Conservation (phyloP, 2,113 vertebrate genomes). For the Chloroceryle aenea region DNA sequence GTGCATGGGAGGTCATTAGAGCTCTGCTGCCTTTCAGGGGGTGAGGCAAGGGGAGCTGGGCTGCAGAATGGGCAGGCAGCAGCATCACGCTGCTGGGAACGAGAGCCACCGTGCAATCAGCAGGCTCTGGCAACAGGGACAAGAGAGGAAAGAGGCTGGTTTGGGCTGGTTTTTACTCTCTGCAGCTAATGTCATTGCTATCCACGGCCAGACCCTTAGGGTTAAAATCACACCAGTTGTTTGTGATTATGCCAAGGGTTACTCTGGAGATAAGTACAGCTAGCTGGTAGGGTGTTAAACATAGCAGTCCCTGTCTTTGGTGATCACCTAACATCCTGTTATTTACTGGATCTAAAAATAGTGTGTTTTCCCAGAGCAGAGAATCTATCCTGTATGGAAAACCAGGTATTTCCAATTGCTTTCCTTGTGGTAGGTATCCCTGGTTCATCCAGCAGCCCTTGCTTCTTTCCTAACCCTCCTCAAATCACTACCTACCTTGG, state of each 20-base stretch:
- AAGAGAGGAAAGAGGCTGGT: not conserved
- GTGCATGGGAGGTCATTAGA: constrained; percentile 30
- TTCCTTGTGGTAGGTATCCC: not conserved
- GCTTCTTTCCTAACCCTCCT: not conserved
- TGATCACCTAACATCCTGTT: not conserved
- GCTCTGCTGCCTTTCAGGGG: not conserved
- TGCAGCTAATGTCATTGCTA: not conserved
- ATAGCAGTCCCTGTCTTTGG: not conserved
- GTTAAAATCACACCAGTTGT: not conserved
- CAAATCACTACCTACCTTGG: not conserved
- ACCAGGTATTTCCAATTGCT: not conserved
- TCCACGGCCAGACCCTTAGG: not conserved
- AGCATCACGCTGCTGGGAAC: not conserved
- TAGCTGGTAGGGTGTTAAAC: not conserved
- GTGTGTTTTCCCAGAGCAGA: not conserved
- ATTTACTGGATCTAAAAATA: not conserved
- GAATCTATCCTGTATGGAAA: not conserved
- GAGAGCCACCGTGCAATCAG: not conserved
- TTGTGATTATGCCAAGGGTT: not conserved
- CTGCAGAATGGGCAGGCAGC: not conserved
- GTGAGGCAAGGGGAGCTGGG: not conserved
- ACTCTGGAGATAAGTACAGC: not conserved
- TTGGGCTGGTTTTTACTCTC: not conserved
- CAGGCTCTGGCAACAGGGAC: not conserved
- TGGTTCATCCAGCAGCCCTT: not conserved